Evolutionary conservation across 2,888 invertebrate species (phyloP).

Genomic region (Entomobrya proxima): DNA sequence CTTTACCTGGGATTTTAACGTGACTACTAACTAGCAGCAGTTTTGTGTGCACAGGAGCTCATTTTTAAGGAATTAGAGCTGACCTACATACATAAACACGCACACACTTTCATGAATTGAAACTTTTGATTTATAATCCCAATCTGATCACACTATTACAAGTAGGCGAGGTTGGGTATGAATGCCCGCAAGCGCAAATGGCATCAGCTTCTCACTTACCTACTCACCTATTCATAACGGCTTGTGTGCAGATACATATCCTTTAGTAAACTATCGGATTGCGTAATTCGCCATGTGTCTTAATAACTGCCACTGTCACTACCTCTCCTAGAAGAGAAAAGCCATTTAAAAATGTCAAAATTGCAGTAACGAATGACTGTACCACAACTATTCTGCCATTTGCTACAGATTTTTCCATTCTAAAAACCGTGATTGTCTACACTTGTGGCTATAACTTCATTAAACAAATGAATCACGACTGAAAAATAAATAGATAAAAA

Average conservation of each 20-base stretch:
- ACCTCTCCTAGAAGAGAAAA: not conserved
- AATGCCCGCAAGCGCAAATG: slow-evolving; percentile 23
- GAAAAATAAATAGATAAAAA: not conserved
- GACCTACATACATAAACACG: slow-evolving; percentile 27
- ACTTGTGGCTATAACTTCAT: slow-evolving; percentile 6
- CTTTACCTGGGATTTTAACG: not conserved
- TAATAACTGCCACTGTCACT: slow-evolving; percentile 1
- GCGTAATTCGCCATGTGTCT: slow-evolving; percentile 2
- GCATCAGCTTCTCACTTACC: not conserved
- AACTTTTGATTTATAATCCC: slow-evolving; percentile 14
- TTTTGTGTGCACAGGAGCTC: not conserved
- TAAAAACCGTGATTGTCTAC: not conserved
- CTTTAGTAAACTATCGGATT: not conserved
- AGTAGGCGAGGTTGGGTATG: slow-evolving; percentile 24
- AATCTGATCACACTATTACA: slow-evolving; percentile 20
- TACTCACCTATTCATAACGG: not conserved
- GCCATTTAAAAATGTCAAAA: not conserved
- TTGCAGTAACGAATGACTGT: not conserved
- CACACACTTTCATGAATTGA: not conserved
- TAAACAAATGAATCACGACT: slow-evolving; percentile 36
- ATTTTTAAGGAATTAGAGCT: slow-evolving; percentile 6
- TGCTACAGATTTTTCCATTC: no score
- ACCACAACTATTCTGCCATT: not conserved
- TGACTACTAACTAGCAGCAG: not conserved
- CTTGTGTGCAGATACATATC: not conserved